Conservation (phyloP, 2,888 invertebrate genomes). For the Exephanes ischioxanthus region DNA sequence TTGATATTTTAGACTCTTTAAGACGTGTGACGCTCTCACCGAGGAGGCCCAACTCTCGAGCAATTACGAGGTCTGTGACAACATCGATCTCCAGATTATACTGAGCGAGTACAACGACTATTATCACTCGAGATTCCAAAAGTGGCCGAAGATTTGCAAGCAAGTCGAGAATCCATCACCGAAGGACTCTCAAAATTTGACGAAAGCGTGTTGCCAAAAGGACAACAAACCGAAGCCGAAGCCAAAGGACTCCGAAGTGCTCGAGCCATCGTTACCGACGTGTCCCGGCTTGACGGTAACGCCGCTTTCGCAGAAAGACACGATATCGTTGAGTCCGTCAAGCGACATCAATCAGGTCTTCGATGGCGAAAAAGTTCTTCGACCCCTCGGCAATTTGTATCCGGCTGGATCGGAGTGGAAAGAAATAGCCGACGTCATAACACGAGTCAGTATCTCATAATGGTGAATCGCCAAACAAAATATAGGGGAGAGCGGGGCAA, state of each 20-base stretch:
- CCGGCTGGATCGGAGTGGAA: conserved; percentile 86
- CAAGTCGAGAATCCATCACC: conserved; percentile 82
- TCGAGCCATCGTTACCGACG: conserved; percentile 34
- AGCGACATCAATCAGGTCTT: conserved; percentile 50
- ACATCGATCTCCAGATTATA: conserved; percentile 95
- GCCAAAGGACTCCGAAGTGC: background rate
- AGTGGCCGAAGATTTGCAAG: conserved; percentile 93
- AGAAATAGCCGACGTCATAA: conserved; percentile 89
- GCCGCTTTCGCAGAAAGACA: conserved; percentile 72
- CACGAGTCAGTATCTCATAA: conserved; percentile 85
- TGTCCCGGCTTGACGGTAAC: conserved; percentile 74
- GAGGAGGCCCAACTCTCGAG: conserved; percentile 91
- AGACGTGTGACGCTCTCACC: conserved; percentile 88
- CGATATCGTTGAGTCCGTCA: conserved; percentile 43
- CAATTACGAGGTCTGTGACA: conserved; percentile 93
- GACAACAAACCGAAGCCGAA: conserved; percentile 40
- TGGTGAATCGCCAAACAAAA: conserved; percentile 3
- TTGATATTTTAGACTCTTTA: conserved; percentile 72
- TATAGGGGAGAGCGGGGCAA: background rate
- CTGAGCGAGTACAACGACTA: conserved; percentile 96
- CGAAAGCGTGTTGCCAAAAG: conserved; percentile 8
- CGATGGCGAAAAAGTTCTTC: conserved; percentile 75
- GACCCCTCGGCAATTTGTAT: conserved; percentile 80
- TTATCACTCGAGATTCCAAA: conserved; percentile 94
- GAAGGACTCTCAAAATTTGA: background rate